Evolutionary conservation across 2,113 vertebrate species (phyloP).

Genomic region (Epinephelus fuscoguttatus): DNA sequence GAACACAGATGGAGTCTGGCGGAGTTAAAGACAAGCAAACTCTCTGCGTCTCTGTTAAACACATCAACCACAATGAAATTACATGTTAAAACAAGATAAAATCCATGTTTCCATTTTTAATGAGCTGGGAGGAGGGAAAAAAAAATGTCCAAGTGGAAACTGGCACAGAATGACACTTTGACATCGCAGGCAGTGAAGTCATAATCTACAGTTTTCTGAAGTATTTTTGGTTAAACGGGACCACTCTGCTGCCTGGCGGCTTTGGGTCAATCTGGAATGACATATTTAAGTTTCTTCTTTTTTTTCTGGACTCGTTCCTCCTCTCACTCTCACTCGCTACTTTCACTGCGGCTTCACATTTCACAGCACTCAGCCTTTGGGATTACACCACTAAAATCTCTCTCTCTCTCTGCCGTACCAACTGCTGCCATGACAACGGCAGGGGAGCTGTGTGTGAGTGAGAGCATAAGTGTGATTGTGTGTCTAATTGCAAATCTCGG

Average conservation of each 20-base stretch:
- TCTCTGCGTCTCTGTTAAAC: constrained; percentile 1
- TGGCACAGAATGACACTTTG: constrained; percentile 4
- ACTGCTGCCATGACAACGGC: constrained; percentile 88
- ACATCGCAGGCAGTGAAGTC: constrained; percentile 11
- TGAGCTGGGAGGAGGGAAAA: background rate
- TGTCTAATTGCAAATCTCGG: constrained; percentile 65
- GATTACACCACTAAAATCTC: constrained; percentile 82
- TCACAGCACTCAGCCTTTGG: constrained; percentile 77
- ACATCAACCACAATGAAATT: constrained; percentile 31
- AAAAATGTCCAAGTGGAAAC: constrained; percentile 45
- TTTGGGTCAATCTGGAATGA: constrained; percentile 37
- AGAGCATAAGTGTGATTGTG: constrained; percentile 67
- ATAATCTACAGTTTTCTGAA: background rate
- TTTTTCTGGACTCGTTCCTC: constrained; percentile 24
- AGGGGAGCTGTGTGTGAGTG: constrained; percentile 60
- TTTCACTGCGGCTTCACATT: constrained; percentile 76
- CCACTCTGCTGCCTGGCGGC: constrained; percentile 12
- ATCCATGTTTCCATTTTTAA: constrained; percentile 49
- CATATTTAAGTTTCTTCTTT: constrained; percentile 20
- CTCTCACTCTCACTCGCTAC: constrained; percentile 10
- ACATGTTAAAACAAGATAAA: constrained; percentile 39
- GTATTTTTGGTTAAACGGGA: constrained; percentile 13
- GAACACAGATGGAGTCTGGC: constrained; percentile 25
- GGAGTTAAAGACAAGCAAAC: constrained; percentile 11
- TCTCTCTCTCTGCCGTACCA: constrained; percentile 63